Base-by-base conservation (phyloP, 2,797 vertebrate genomes). In the Myripristis murdjan region DNA sequence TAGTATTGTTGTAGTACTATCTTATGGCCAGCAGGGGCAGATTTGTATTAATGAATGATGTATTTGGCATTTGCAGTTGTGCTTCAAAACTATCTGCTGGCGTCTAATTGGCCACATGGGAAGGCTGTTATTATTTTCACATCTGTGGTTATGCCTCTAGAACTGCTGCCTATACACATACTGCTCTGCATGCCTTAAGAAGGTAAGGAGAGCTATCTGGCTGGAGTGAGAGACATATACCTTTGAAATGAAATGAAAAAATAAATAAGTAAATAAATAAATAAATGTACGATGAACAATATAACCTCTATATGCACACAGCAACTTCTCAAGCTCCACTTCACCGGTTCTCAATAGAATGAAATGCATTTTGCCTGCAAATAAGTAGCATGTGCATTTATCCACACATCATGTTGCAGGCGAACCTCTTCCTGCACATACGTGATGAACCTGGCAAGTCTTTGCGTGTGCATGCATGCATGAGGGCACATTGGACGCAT, bases 11-110 rank as follows among this genome's bases (percentile, higher is more conserved):
- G 70, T 41, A 55, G 49, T 26, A 20, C 47, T 51, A 24, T 37
- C 24, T 54, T 31, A 22, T 16, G 64, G 67, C 77, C 73, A 85
- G 70, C 20, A 67, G 63, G 52, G 65, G 49, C 58, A 73, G 57
- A 54, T 26, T 6, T 39, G 59, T 48, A 58, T 20, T 16, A 58
- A 24, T 12, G 4, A 52, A 47, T 31, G 18, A 6, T 49, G 46
- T 20, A 46, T 15, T 39, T 44, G 31, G 28, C 43, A 66, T 53
- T 18, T 51, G 24, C 7, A 28, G 12, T 14, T 39, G 37, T 39
- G 37, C 37, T 14, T 14, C 11, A 28, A 28, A 28, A 28, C 26
- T 28, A 28, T 28, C 26, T 28, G 26, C 26, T 28, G 26, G 26
- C 26, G 2, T 28, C 26, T 28, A 28, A 28, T 28, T 28, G 26